Evolutionary conservation across 1,140 invertebrate genomes (phyloP), one percentile per base, ranked within the genome.

Genomic region (Eufriesea mexicana): DNA sequence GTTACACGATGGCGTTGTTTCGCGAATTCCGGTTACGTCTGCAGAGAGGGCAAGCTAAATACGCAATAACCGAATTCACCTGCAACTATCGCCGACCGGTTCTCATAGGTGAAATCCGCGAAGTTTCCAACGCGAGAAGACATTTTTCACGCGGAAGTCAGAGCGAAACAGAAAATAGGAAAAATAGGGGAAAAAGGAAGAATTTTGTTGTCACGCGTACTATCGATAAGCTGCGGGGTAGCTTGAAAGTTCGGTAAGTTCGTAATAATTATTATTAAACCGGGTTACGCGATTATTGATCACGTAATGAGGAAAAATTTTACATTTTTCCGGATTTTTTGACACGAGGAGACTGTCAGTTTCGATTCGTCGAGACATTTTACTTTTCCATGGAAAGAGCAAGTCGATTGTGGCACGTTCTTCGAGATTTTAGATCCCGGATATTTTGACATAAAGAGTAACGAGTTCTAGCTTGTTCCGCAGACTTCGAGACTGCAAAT

Each of bases 11-110:
- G 14, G 51, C 49, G 51, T 12, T 35, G 23, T 84, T 79, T 79
- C 78, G 35, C 78, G 59, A 75, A 86, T 79, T 67, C 51, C 16
- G 4, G 23, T 54, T 62, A 54, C 18, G 20, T 51, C 59, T 74
- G 47, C 12, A 16, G 2, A 42, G 62, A 23, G 25, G 2, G 8
- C 12, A 8, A 10, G 45, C 28, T 54, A 51, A 79, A 79, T 54
- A 25, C 35, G 25, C 54, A 62, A 79, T 72, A 79, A 79, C 28
- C n/a, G 23, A 61, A 72, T 61, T 42, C 23, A 23, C 55, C 14
- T 51, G 77, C 2, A 67, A 42, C 6, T 45, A 8, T 77, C 42
- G n/a, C 54, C 45, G 16, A 64, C 12, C 7, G 35, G 51, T 16
- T 14, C 25, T 77, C 28, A 1, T n/a, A 18, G 68, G 16, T 7